These are phyloP conservation scores for Labeo calbasu DNA, from an alignment of 2,797 vertebrate genomes.

Conservation along the genomic window DNA sequence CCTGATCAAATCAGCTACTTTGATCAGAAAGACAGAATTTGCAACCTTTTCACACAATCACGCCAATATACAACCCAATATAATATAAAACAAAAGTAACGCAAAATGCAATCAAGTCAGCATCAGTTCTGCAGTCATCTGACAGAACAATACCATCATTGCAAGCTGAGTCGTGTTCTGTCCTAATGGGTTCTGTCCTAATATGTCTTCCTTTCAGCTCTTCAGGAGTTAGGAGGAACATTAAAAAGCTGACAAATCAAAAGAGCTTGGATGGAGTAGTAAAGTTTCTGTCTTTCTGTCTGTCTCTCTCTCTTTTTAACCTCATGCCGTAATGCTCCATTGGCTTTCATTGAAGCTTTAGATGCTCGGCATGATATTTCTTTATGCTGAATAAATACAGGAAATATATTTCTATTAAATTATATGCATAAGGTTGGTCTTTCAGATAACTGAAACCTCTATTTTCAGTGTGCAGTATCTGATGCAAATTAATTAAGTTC, in stretches of 20 bases:
- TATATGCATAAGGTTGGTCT: not conserved
- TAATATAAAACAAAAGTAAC: not conserved
- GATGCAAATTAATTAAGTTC: not conserved
- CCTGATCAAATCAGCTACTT: not conserved
- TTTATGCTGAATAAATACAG: not conserved
- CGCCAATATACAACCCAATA: not conserved
- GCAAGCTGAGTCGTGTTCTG: not conserved
- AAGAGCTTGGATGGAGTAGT: conserved; percentile 11
- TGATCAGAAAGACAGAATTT: not conserved
- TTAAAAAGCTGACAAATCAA: conserved; percentile 14
- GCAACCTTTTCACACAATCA: not conserved
- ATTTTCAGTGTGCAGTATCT: not conserved
- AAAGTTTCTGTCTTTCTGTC: not conserved
- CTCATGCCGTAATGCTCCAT: conserved; percentile 3
- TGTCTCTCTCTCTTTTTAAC: not conserved
- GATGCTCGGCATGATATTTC: conserved; percentile 11
- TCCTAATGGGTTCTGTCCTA: not conserved
- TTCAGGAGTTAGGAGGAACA: not conserved
- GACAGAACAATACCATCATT: not conserved
- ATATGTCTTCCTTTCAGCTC: not conserved
- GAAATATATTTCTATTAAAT: not conserved
- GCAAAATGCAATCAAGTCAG: not conserved
- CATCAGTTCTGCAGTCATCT: not conserved
- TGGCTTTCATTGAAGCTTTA: not conserved
- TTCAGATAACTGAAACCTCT: not conserved